Base-by-base conservation (phyloP, 2,888 invertebrate genomes). In the Agriopis marginaria region DNA sequence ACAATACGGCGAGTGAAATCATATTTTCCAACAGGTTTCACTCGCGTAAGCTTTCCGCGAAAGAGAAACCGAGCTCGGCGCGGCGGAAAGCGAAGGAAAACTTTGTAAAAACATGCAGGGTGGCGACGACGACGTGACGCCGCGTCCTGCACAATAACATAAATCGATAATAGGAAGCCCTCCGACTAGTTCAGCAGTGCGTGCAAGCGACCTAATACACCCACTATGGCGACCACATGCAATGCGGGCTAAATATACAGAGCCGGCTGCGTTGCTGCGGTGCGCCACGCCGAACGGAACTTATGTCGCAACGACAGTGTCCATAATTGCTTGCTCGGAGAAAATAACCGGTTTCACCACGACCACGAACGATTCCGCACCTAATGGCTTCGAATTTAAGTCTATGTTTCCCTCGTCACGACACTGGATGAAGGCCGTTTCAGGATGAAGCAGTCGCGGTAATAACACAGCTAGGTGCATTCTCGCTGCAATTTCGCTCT, bases 401-500 rank as follows among this genome's bases (percentile, higher is more conserved):
- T 86, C 79, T 75, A 73, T 75, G 77, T 85, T 85, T 84, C 76
- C 77, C 59, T 47, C 70, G 78, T 61, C 68, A 64, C 66, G 65
- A 65, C 50, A 49, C 70, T 78, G 85, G 85, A 88, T 84, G 85
- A 84, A 87, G 85, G 92, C 87, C 87, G 86, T 92, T 93, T 90
- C 81, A 84, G 82, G 86, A 86, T 79, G 79, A 80, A 83, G 82
- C 79, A 77, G 85, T 76, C 83, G 79, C 83, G 87, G 88, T 92
- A 93, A 93, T 93, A 94, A 92, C 92, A 91, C 89, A 91, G 91
- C 92, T 93, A 93, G 93, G 92, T 93, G 93, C 93, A 93, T 93
- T 93, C 92, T 93, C 89, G 90, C 86, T 93, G 94, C 94, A 93
- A 93, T 93, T 93, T 94, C 94, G 92, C 94, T 94, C 94, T 94